Evolutionary conservation across 1,140 invertebrate genomes (phyloP).

Genomic region (honey bee (Apis mellifera)): DNA sequence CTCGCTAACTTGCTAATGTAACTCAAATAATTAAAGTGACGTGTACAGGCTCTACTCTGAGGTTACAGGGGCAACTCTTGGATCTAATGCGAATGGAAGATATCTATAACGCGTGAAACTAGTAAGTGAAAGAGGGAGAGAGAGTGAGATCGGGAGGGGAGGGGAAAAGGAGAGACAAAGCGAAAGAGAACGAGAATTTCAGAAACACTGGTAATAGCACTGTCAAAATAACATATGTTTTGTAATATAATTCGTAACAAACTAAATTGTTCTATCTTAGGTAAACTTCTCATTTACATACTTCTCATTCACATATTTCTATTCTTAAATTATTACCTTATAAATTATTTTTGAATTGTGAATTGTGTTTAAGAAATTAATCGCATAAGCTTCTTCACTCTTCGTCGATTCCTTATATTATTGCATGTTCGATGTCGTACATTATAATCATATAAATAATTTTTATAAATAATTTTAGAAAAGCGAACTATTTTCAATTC

Average conservation of each 20-base stretch:
- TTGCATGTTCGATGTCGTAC: too few species aligned
- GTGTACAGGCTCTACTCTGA: conserved; percentile 42
- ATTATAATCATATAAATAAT: too few species aligned
- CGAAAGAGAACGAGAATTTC: conserved; percentile 18
- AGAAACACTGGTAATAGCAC: conserved; percentile 24
- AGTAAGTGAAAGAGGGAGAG: neutral
- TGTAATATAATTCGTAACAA: neutral
- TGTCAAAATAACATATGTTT: conserved; percentile 36
- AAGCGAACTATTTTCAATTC: neutral
- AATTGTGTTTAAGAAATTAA: conserved; percentile 4
- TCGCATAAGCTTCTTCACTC: neutral
- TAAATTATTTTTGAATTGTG: neutral
- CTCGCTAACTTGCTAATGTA: conserved; percentile 59
- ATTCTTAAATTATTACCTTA: neutral
- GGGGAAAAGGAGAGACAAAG: neutral
- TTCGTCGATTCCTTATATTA: neutral
- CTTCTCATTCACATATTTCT: neutral
- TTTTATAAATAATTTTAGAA: too few species aligned
- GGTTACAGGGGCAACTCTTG: conserved; percentile 43
- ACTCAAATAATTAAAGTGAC: conserved; percentile 66
- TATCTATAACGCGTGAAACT: conserved; percentile 11
- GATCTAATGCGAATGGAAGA: conserved; percentile 40
- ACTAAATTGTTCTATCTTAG: conserved; percentile 32
- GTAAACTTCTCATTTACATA: neutral
- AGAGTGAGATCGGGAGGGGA: neutral